Evolutionary conservation across 1,140 invertebrate genomes (phyloP), one percentile per base, ranked within the genome.

Genomic region (Drosophila dunni): DNA sequence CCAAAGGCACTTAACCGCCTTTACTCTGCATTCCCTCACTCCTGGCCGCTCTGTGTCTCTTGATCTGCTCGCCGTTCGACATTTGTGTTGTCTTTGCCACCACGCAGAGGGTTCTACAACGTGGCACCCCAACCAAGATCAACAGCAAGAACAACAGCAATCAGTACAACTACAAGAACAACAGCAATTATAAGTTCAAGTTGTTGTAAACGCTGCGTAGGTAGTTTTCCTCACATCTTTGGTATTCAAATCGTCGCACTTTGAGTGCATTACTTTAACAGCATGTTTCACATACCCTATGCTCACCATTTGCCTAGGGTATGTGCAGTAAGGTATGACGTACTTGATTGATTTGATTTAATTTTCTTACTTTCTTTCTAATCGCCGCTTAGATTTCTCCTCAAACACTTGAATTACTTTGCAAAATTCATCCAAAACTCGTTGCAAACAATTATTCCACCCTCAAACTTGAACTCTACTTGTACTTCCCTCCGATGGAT

Each of bases 201-300:
- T 68, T 69, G 62, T 64, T 81, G 74, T 64, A 66, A 77, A 67
- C 83, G 54, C 63, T 72, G 83, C 80, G 84, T 89, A 89, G 83
- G 83, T 88, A 89, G 76, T 89, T 70, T 79, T 74, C 36, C 44
- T 50, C 13, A 51, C 20, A 36, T 38, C 20, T 15, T 40, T 54
- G 40, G n/a, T 75, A 78, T 89, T 89, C 48, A 81, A 82, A 86
- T 79, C 69, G 67, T 50, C 65, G 68, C 11, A 34, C 38, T 45
- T 54, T 46, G 40, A 68, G 38, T 53, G 56, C 71, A 57, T 15
- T 38, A 10, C 36, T 53, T 36, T 20, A 48, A 20, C 46, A 17
- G 13, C 7, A 13, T 45, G 13, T 24, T 24, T 10, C 15, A 15
- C n/a, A 8, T 45, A 45, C 44, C 44, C 44, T 15, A 15, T 8